phyloP scores from a whole-genome alignment of 1,140 invertebrate species.

The Drosophila ficusphila region DNA sequence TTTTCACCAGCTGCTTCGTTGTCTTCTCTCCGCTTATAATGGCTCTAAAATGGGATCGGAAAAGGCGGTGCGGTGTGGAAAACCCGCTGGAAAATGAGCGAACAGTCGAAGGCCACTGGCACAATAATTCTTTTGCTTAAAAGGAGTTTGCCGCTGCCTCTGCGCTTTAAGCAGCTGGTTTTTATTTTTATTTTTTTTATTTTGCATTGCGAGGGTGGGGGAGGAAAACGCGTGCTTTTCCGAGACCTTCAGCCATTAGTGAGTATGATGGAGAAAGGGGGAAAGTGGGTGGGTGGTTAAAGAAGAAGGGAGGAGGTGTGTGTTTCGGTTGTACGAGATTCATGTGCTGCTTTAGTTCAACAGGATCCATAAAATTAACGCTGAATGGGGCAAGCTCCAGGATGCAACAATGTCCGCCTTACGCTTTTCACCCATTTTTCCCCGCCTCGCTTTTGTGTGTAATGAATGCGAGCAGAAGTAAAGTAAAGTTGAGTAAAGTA shows the following conservation, averaged over 20 bases:
- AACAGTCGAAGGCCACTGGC: constrained; percentile 14
- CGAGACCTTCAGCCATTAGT: constrained; percentile 10
- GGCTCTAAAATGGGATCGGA: constrained; percentile 15
- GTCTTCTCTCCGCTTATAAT: not conserved
- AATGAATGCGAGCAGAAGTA: constrained; percentile 31
- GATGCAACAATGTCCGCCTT: constrained; percentile 61
- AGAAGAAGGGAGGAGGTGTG: too few relatives aligned
- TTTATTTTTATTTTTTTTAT: too few relatives aligned
- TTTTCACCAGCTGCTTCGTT: not conserved
- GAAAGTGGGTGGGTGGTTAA: not conserved
- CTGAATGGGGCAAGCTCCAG: constrained; percentile 39
- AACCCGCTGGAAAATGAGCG: constrained; percentile 1
- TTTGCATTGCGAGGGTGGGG: constrained; percentile 4
- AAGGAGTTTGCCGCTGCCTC: constrained; percentile 19
- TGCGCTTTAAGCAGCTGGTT: constrained; percentile 30
- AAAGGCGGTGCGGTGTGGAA: not conserved
- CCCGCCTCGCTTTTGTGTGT: constrained; percentile 10
- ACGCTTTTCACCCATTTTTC: constrained; percentile 1
- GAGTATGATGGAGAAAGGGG: not conserved
- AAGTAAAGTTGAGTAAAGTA: constrained; percentile 28
- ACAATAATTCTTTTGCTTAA: constrained; percentile 35
- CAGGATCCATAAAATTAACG: constrained; percentile 74
- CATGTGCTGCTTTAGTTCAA: constrained; percentile 62
- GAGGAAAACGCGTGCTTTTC: not conserved
- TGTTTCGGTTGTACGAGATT: constrained; percentile 41